Base-by-base conservation (phyloP, 2,113 vertebrate genomes). In the Pelmatolapia mariae region DNA sequence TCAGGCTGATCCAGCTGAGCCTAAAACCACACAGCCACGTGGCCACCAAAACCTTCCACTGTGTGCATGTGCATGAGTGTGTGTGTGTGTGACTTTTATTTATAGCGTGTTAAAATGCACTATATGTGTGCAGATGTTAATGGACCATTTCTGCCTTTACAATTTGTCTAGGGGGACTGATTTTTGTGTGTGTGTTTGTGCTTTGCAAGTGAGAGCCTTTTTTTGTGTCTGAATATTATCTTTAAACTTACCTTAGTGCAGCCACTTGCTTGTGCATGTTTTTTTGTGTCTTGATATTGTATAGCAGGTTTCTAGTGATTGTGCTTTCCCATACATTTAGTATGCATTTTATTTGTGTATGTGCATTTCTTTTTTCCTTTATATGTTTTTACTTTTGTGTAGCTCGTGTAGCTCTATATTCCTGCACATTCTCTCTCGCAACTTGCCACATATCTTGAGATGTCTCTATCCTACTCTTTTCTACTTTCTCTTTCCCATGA, bases 1-100 rank as follows among this genome's bases (percentile, higher is more conserved):
- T 80, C 81, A 15, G 56, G 47, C 84, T 71, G 84, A 88, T 57
- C 87, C 83, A 89, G 76, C 87, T 71, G 82, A 91, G 91, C 83
- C 66, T 59, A 2, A 88, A 91, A 89, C 80, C 88, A 89, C 87
- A 87, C 57, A 5, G 85, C 87, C 92, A 87, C 76, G 84, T 91
- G 80, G 89, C 85, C 87, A 80, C 81, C 73, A 50, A 80, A 83
- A 5, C n/a, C 54, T 83, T 71, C 66, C 82, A 45, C 18, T 78
- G 73, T 56, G 61, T 50, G 59, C 36, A 1, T 31, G 50, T 26
- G 61, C 5, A 8, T 29, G 66, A 6, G 22, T 36, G n/a, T 53
- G 71, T 36, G n/a, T 53, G 71, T 59, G 59, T 54, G 61, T 63
- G 59, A 63, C 29, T 40, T 73, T 36, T 54, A 82, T 88, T 85